Base-by-base conservation (phyloP, 2,797 vertebrate genomes). In the Schizothorax lantsangensis region DNA sequence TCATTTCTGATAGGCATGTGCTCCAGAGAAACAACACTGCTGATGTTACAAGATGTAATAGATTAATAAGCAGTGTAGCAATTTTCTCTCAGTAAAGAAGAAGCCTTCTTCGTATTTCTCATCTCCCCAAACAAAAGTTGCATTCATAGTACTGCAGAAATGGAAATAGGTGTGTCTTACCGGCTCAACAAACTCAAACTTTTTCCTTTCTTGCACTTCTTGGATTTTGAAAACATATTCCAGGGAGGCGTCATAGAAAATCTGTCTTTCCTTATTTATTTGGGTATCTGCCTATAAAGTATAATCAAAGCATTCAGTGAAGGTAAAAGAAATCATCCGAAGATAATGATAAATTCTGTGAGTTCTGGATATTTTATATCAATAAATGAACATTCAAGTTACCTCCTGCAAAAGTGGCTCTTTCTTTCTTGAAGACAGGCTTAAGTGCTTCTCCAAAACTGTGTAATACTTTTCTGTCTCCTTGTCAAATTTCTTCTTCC, bases 211-310 rank as follows among this genome's bases (percentile, higher is more conserved):
- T 91, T 99, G 98, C 43, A 99, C 98, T 93, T 99, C 98, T 91
- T 99, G 98, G 90, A 99, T 98, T 95, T 99, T 99, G 93, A 99
- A 99, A 91, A 99, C 98, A 78, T 99, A 99, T 92, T 99, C 97
- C 89, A 99, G 95, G 0, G 98, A 99, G 0, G 98, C 97, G 87
- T 99, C 98, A 74, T 97, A 99, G 91, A 99, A 99, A 84, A 98
- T 95, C 88, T 99, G 97, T 88, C 97, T 95, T 88, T 99, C 98
- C 91, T 97, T 96, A 91, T 97, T 97, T 93, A 99, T 97, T 92
- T 98, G 97, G 45, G 95, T 93, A 91, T 99, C 98, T 71, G 98
- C 98, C 98, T 99, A 90, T 68, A 78, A 93, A 93, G 59, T 4
- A 43, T 45, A 38, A 79, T 12, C 47, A 79, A 15, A 36, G 21